Evolutionary conservation across 1,140 invertebrate genomes (phyloP), one percentile per base, ranked within the genome.

Genomic region (Heliconius nattereri): DNA sequence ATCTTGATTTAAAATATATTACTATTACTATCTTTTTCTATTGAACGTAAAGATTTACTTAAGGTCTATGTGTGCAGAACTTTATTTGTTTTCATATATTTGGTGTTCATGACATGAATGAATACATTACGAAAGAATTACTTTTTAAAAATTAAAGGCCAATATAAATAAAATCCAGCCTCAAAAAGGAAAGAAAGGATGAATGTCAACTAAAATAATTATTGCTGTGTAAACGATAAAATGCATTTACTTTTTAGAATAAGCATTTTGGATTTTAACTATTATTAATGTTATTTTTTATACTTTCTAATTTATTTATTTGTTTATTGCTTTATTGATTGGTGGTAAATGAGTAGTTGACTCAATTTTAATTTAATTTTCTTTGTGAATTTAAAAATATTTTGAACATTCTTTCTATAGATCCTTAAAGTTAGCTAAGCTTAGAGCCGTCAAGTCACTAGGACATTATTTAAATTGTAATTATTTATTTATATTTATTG

Each of bases 391-490:
- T n/a, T n/a, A n/a, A n/a, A n/a, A n/a, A n/a, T n/a, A 0, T 32
- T 32, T 32, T 32, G 32, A 32, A 32, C 32, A 35, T 35, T 35
- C 32, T 7, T 35, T 1, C 7, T 0, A 35, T 35, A 35, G 32
- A 35, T 35, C 32, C 32, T 35, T 35, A 35, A 35, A 35, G 23
- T 6, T 66, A 11, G n/a, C 11, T 66, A 66, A 29, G 7, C 26
- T 76, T 70, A 76, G 26, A 78, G 32, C 77, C 37, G 71, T 74
- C 73, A 79, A 66, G 78, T 79, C 78, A 79, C 66, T 79, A 79
- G 78, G 78, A 79, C 78, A 26, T 35, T 76, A 76, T 11, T 73
- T 76, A 73, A 73, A 57, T 54, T 75, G n/a, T 66, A 26, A 26
- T 66, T 66, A 66, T 29, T 66, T 66, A 29, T 29, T 66, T 26